Evolutionary conservation across 1,140 invertebrate genomes (phyloP).

Genomic region (Scaptomyza graminum): DNA sequence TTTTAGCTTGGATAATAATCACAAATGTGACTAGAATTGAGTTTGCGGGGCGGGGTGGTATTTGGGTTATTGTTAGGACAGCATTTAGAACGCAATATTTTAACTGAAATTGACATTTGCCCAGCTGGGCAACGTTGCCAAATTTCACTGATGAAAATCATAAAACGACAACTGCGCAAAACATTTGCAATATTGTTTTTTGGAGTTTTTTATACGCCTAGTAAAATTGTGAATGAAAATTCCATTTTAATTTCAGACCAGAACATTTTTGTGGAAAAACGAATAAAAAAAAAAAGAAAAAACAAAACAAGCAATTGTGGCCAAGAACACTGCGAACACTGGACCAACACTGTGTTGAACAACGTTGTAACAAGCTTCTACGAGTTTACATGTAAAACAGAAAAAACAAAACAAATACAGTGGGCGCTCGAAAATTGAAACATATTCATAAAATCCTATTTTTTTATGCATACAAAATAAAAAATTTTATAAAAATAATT

Average conservation of each 20-base stretch:
- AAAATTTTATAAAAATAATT: conserved; percentile 1
- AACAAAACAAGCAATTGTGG: neutral
- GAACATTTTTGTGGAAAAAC: conserved; percentile 3
- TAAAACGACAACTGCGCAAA: conserved; percentile 15
- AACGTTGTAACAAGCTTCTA: neutral
- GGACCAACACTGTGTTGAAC: conserved; percentile 41
- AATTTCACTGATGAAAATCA: neutral
- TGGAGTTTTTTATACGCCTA: conserved; percentile 29
- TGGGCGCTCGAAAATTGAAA: neutral
- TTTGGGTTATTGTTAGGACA: neutral
- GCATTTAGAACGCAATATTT: conserved; percentile 3
- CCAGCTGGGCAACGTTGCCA: conserved; percentile 27
- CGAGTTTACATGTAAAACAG: neutral
- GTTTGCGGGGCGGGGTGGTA: neutral
- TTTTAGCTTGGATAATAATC: conserved; percentile 30
- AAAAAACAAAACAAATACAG: neutral
- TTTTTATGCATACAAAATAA: neutral
- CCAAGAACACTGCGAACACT: conserved; percentile 21
- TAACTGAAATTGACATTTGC: conserved; percentile 1
- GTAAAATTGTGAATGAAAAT: conserved; percentile 13
- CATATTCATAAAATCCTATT: conserved; percentile 1
- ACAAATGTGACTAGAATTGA: conserved; percentile 16
- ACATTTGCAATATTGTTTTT: neutral
- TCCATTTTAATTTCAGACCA: conserved; percentile 1
- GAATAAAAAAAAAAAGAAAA: no score